Evolutionary conservation across 1,140 invertebrate species (phyloP).

Genomic region (Sipha flava): DNA sequence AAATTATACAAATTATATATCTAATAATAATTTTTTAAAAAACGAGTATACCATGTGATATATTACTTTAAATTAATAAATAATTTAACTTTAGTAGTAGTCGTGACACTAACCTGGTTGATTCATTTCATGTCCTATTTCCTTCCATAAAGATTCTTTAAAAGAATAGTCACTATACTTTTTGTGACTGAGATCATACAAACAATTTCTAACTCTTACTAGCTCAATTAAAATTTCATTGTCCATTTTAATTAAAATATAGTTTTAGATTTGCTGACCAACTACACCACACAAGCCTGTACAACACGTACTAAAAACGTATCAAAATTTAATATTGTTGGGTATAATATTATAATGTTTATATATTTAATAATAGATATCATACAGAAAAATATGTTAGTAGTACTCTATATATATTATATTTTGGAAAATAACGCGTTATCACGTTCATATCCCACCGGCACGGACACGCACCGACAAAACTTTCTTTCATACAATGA

Average conservation of each 20-base stretch:
- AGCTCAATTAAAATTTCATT: background rate
- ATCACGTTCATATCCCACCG: too few species aligned
- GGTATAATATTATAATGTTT: too few species aligned
- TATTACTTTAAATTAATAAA: background rate
- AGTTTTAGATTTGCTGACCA: background rate
- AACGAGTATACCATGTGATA: background rate
- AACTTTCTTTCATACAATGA: too few species aligned
- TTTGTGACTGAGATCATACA: background rate
- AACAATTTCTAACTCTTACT: background rate
- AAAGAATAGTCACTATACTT: background rate
- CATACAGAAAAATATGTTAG: too few species aligned
- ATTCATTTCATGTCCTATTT: slow-evolving; percentile 1
- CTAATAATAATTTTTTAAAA: background rate
- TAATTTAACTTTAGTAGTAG: background rate
- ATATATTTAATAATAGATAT: too few species aligned
- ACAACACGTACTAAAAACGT: too few species aligned
- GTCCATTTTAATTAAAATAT: background rate
- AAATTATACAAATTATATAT: background rate
- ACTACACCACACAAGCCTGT: background rate
- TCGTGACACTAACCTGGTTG: background rate
- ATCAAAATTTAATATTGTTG: too few species aligned
- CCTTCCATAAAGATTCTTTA: background rate
- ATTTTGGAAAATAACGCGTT: too few species aligned
- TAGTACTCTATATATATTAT: too few species aligned
- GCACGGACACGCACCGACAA: too few species aligned